A percentile compares a stretch with the other conserved stretches of the same genome.
Conservation (phyloP, 2,888 invertebrate genomes). For the Caenorhabditis parvicauda region DNA sequence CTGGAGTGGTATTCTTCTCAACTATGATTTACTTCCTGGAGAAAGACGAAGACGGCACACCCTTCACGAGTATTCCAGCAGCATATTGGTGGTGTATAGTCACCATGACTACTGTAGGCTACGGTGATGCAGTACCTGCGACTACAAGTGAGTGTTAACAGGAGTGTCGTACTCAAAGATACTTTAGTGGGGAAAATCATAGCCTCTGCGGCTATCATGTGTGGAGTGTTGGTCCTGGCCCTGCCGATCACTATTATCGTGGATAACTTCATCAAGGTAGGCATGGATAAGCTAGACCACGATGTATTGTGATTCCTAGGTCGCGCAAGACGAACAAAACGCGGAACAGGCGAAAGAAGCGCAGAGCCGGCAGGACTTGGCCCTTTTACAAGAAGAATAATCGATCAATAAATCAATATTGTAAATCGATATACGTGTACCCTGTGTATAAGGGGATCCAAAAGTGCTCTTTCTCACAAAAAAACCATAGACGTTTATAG, state of each 20-base stretch:
- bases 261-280: constrained; percentile 63
- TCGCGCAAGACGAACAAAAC: constrained; percentile 58
- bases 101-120: constrained; percentile 62
- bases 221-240: constrained; percentile 61
- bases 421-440: no score
- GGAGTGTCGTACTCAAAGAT: neutral
- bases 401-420: neutral
- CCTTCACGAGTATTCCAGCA: constrained; percentile 61
- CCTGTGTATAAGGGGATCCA: neutral
- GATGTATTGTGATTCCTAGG: no score
- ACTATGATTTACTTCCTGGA: constrained; percentile 62
- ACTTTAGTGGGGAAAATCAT: constrained; percentile 58
- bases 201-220: constrained; percentile 62
- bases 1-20: constrained; percentile 62
- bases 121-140: constrained; percentile 60
- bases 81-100: constrained; percentile 63
- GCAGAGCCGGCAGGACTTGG: constrained; percentile 40
- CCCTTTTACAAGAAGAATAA: constrained; percentile 16
- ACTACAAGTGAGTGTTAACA: constrained; percentile 52
- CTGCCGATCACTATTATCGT: constrained; percentile 62
- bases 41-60: constrained; percentile 60
- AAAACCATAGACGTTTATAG: no score
- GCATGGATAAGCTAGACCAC: no score
- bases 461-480: constrained; percentile 4
- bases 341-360: constrained; percentile 54